Conservation (phyloP, 2,797 vertebrate species). For the Tokudaia muenninki region DNA sequence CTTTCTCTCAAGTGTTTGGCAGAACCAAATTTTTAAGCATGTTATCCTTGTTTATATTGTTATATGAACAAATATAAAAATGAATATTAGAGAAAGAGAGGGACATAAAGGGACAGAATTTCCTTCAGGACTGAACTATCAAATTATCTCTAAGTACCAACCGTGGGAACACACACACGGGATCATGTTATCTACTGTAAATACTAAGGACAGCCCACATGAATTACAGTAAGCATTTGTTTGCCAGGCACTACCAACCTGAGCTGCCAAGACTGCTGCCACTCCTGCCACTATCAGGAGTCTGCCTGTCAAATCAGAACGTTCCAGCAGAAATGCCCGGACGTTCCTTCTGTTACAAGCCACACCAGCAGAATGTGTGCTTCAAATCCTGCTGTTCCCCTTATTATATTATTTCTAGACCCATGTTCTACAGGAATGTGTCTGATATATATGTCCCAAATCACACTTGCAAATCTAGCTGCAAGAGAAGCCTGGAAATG, state of each 20-base stretch:
- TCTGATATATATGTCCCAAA: neutral
- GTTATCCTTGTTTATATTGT: neutral
- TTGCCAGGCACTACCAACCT: neutral
- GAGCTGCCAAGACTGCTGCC: neutral
- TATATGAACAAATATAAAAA: neutral
- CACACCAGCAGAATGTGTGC: neutral
- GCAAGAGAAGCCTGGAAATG: neutral
- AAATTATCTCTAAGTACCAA: neutral
- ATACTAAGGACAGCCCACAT: neutral
- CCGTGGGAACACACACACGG: neutral
- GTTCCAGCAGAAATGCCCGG: neutral
- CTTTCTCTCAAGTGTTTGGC: slow-evolving; percentile 38
- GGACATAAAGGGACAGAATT: neutral
- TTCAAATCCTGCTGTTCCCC: neutral
- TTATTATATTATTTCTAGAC: neutral
- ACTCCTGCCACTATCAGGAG: neutral
- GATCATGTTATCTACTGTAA: slow-evolving; percentile 8
- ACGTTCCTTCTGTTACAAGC: neutral
- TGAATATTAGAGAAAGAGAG: neutral
- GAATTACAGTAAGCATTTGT: neutral
- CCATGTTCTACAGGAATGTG: neutral
- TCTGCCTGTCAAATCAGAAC: slow-evolving; percentile 45
- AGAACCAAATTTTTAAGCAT: slow-evolving; percentile 16
- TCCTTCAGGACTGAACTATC: slow-evolving; percentile 29
- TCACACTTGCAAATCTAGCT: neutral